phyloP scores from a whole-genome alignment of 2,113 vertebrate species.

The Gasterosteus nipponicus region DNA sequence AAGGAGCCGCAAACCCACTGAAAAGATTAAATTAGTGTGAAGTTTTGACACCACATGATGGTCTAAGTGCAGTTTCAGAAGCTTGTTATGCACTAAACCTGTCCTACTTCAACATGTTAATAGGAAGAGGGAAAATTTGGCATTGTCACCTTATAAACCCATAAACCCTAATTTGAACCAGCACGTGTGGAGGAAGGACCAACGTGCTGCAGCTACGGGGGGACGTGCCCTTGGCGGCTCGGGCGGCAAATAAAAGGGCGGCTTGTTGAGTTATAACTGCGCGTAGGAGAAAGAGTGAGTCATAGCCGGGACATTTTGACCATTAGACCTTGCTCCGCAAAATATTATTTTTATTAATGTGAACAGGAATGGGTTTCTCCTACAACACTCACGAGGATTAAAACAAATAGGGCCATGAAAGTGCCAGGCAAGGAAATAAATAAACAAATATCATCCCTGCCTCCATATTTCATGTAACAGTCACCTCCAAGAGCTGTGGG shows the following conservation, averaged over 20 bases:
- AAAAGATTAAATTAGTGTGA: constrained; percentile 46
- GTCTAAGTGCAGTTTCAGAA: constrained; percentile 13
- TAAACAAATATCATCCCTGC: constrained; percentile 77
- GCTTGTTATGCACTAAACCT: constrained; percentile 28
- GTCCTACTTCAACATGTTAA: constrained; percentile 35
- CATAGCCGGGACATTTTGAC: constrained; percentile 81
- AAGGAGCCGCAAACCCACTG: constrained; percentile 26
- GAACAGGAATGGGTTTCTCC: constrained; percentile 82
- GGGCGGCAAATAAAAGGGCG: constrained; percentile 63
- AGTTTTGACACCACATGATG: constrained; percentile 28
- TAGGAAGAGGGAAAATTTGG: constrained; percentile 27
- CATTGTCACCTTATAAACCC: constrained; percentile 43
- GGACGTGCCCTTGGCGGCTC: constrained; percentile 44
- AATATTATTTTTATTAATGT: constrained; percentile 87
- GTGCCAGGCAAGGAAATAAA: constrained; percentile 76
- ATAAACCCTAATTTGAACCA: constrained; percentile 66
- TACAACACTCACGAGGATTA: constrained; percentile 83
- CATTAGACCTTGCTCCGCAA: constrained; percentile 80
- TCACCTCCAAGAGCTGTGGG: constrained; percentile 78
- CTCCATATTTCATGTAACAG: constrained; percentile 81
- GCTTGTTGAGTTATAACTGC: constrained; percentile 77
- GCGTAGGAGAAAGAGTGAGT: constrained; percentile 64
- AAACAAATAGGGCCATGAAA: constrained; percentile 81
- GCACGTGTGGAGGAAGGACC: constrained; percentile 42
- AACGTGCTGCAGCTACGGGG: constrained; percentile 34